Evolutionary conservation across 2,797 vertebrate genomes (phyloP).

Genomic region (Sebastes alutus): DNA sequence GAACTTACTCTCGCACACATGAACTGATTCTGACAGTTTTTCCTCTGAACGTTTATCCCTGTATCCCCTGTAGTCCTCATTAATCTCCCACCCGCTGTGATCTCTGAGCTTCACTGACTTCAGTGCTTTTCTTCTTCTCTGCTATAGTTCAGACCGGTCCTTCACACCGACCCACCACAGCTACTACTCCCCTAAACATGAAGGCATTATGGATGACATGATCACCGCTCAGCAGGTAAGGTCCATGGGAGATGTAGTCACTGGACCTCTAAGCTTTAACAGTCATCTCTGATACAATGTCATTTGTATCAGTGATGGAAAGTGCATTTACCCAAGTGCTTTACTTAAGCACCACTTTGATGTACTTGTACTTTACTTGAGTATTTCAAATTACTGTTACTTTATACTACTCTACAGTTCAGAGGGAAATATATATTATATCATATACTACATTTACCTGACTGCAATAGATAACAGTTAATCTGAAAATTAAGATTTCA

Average conservation of each 20-base stretch:
- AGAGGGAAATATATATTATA: neutral
- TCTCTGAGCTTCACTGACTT: conserved; percentile 34
- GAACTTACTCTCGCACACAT: neutral
- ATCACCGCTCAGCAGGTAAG: conserved; percentile 91
- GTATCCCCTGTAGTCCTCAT: neutral
- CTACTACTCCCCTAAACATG: conserved; percentile 89
- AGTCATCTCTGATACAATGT: neutral
- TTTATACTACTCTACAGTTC: neutral
- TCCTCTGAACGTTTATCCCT: neutral
- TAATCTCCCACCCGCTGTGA: neutral
- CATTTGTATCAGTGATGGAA: neutral
- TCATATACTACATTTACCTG: neutral
- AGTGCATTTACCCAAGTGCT: neutral
- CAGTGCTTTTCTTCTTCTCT: conserved; percentile 63
- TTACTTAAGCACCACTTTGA: neutral
- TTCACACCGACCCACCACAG: conserved; percentile 91
- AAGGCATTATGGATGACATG: conserved; percentile 89
- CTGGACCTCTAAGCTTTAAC: neutral
- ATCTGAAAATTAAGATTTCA: fast-evolving
- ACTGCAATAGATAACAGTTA: neutral
- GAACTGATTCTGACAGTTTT: neutral
- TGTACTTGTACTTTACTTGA: neutral
- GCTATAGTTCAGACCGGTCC: conserved; percentile 92
- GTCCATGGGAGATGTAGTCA: neutral
- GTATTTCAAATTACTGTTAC: neutral